Evolutionary conservation across 1,140 invertebrate species (phyloP).

Genomic region (Odontomachus brunneus): DNA sequence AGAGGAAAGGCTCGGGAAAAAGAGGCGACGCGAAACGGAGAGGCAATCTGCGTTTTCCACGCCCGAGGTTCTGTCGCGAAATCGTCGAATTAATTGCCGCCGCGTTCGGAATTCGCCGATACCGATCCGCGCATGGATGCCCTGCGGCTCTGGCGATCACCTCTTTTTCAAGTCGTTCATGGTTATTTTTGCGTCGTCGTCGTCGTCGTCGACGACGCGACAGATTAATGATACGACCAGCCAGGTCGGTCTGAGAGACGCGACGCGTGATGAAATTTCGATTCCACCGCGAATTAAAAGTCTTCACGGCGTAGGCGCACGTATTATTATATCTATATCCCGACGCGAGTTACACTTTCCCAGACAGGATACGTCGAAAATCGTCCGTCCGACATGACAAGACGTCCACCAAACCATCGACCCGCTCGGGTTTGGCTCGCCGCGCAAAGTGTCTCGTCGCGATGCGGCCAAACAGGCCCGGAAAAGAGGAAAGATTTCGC

Average conservation of each 20-base stretch:
- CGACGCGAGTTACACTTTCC: slow-evolving; percentile 1
- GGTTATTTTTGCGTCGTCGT: slow-evolving; percentile 27
- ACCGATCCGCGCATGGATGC: slow-evolving; percentile 15
- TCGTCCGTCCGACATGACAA: background rate
- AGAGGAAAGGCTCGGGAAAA: slow-evolving; percentile 21
- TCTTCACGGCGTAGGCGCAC: background rate
- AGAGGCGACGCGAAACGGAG: slow-evolving; percentile 11
- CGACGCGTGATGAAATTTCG: background rate
- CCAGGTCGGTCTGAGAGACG: background rate
- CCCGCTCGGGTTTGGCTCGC: background rate
- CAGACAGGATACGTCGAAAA: slow-evolving; percentile 20
- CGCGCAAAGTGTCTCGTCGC: background rate
- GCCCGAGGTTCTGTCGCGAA: slow-evolving; percentile 66
- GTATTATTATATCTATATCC: background rate
- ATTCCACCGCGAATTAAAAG: slow-evolving; percentile 35
- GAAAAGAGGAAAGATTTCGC: background rate
- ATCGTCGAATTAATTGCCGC: slow-evolving; percentile 59
- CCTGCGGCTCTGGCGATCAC: background rate
- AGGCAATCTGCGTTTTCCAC: slow-evolving; percentile 68
- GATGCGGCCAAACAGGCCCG: background rate
- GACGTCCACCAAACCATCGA: background rate
- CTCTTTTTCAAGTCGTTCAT: slow-evolving; percentile 10
- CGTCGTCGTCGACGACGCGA: background rate
- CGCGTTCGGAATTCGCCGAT: slow-evolving; percentile 25
- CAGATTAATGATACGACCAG: slow-evolving; percentile 31